Conservation (phyloP, 2,888 invertebrate genomes). For the Drosophila differens region DNA sequence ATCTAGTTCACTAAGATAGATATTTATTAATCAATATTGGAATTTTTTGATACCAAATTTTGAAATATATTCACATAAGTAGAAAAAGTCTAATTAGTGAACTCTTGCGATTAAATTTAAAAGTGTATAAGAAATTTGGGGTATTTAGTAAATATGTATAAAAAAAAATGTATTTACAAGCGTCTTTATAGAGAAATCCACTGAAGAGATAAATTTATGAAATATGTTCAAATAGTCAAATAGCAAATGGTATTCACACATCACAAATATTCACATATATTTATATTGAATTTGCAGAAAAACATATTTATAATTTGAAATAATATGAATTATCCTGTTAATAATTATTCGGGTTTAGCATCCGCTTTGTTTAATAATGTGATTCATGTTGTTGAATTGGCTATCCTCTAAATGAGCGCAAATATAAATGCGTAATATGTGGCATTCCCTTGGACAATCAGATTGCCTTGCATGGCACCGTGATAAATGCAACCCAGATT, state of each 20-base stretch:
- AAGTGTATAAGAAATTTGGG: too few relatives aligned
- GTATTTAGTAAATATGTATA: too few relatives aligned
- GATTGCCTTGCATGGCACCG: slow-evolving; percentile 51
- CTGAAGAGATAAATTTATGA: background rate
- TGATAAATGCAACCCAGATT: slow-evolving; percentile 56
- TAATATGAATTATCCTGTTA: too few relatives aligned
- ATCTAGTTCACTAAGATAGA: background rate
- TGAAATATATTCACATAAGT: background rate
- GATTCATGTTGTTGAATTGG: too few relatives aligned
- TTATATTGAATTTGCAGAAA: too few relatives aligned
- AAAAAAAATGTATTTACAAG: background rate
- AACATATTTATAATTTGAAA: too few relatives aligned
- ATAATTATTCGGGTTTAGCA: too few relatives aligned
- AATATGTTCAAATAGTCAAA: background rate
- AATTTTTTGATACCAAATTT: background rate
- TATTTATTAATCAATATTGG: background rate
- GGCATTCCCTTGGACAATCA: slow-evolving; percentile 33
- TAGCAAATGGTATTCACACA: background rate
- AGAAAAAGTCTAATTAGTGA: background rate
- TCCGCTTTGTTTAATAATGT: too few relatives aligned
- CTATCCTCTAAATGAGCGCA: too few relatives aligned
- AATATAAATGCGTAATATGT: slow-evolving; percentile 78
- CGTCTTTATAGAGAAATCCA: background rate
- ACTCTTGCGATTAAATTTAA: too few relatives aligned
- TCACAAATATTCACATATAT: background rate